Base-by-base conservation (phyloP, 2,113 vertebrate species). In the Hippocampus barbouri region DNA sequence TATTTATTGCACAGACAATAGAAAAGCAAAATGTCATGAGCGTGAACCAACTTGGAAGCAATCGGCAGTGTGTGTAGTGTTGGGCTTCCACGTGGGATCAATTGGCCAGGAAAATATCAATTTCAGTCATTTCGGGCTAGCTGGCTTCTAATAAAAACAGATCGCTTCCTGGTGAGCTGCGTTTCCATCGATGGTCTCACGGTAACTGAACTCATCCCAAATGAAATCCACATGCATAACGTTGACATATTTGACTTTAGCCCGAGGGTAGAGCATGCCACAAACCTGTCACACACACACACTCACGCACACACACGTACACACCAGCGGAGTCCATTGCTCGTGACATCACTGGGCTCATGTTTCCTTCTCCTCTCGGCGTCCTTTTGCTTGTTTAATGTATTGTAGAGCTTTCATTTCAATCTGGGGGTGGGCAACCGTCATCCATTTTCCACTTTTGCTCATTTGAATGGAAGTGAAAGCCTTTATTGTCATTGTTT, bases 221-320 rank as follows among this genome's bases (percentile, higher is more conserved):
- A 91, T 91, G 71, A 84, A 85, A 88, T 71, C 88, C 89, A 91
- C 81, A 88, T 91, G 90, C 74, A 72, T 61, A 74, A 66, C 81
- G 54, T 68, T 64, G 75, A 85, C 79, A 83, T 81, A 69, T 76
- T 85, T 80, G 72, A 85, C 82, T 81, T 72, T 78, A 76, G 78
- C 83, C 83, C 56, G 56, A 74, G 74, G 88, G 77, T 79, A 78
- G 34, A 82, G 72, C 79, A 70, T 83, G 81, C 76, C 79, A 83
- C 79, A 72, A 85, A 82, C 76, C 79, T 83, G 81, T 90, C 85
- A 54, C 27, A 45, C 63, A 12, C 41, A 25, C 27, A 20, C 27
- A 30, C 21, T n/a, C 21, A 23, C 54, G 2, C 18, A 21, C 54
- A 23, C 54, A 11, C 54, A 21, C 54, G 4, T 18, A 21, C 20